Evolutionary conservation across 2,888 invertebrate genomes (phyloP).

Genomic region (Labia minor): DNA sequence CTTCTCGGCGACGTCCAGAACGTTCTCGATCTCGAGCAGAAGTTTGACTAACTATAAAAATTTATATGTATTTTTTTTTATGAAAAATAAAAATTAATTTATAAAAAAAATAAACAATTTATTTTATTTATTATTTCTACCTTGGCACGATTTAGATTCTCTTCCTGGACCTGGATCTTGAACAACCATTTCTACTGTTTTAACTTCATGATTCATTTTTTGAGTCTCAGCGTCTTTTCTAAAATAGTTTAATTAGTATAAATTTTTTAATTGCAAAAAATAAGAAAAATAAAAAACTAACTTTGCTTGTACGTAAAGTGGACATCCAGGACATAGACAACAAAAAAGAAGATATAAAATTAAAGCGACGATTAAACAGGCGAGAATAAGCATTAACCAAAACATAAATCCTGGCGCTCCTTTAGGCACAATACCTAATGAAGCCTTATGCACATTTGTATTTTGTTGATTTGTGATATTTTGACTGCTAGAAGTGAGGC

Average conservation of each 20-base stretch:
- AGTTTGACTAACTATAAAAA: background rate
- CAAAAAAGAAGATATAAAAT: conserved; percentile 64
- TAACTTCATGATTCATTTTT: conserved; percentile 43
- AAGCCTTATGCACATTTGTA: background rate
- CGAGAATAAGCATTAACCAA: conserved; percentile 68
- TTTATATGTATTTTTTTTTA: background rate
- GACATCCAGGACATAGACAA: conserved; percentile 75
- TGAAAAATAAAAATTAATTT: background rate
- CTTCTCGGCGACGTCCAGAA: conserved; percentile 55
- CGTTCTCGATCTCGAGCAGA: background rate
- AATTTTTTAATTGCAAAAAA: conserved; percentile 18
- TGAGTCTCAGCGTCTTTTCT: background rate
- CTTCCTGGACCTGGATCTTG: conserved; percentile 56
- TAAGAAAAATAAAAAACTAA: conserved; percentile 22
- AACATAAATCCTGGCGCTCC: conserved; percentile 41
- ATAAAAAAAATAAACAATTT: background rate
- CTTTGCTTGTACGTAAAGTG: conserved; percentile 47
- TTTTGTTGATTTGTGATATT: conserved; percentile 17
- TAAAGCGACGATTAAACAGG: conserved; percentile 60
- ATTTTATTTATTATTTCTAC: conserved; percentile 22
- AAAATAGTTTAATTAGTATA: background rate
- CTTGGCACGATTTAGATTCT: conserved; percentile 33
- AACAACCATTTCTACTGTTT: conserved; percentile 62
- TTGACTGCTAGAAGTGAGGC: conserved; percentile 28
- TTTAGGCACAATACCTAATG: conserved; percentile 7